Conservation (phyloP, 2,888 invertebrate genomes). For the Blastobasis lacticolella region DNA sequence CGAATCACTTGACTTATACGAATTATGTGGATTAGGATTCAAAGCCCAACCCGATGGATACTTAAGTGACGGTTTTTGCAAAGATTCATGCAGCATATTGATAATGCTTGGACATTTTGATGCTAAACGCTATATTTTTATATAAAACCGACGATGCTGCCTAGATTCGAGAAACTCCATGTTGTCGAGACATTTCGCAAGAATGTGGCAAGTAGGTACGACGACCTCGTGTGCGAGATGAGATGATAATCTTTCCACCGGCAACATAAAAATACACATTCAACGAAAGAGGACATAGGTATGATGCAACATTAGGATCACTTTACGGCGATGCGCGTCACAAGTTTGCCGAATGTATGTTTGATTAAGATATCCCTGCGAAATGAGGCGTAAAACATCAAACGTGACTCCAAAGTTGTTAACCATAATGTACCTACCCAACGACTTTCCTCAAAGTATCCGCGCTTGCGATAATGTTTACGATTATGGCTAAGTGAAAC, state of each 20-base stretch:
- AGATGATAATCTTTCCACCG: constrained; percentile 39
- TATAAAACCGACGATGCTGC: too few relatives aligned
- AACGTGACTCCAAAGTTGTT: background rate
- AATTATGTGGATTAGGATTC: too few relatives aligned
- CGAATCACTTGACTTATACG: too few relatives aligned
- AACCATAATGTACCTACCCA: background rate
- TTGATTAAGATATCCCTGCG: constrained; percentile 3
- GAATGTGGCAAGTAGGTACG: constrained; percentile 26
- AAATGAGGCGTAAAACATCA: constrained; percentile 5
- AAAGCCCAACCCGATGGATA: too few relatives aligned
- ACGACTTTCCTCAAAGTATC: constrained; percentile 1
- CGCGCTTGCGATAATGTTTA: background rate
- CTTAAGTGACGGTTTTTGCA: too few relatives aligned
- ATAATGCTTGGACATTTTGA: too few relatives aligned
- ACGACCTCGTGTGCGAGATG: constrained; percentile 27
- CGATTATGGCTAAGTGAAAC: constrained; percentile 1
- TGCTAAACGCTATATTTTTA: too few relatives aligned
- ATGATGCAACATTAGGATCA: constrained; percentile 26
- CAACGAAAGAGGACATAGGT: constrained; percentile 21
- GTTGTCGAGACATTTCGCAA: constrained; percentile 15
- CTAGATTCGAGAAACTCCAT: too few relatives aligned
- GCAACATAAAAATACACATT: constrained; percentile 33
- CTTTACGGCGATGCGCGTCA: constrained; percentile 5
- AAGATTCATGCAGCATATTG: too few relatives aligned
- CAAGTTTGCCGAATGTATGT: constrained; percentile 4